Conservation (phyloP, 2,113 vertebrate genomes). For the Podarcis muralis region DNA sequence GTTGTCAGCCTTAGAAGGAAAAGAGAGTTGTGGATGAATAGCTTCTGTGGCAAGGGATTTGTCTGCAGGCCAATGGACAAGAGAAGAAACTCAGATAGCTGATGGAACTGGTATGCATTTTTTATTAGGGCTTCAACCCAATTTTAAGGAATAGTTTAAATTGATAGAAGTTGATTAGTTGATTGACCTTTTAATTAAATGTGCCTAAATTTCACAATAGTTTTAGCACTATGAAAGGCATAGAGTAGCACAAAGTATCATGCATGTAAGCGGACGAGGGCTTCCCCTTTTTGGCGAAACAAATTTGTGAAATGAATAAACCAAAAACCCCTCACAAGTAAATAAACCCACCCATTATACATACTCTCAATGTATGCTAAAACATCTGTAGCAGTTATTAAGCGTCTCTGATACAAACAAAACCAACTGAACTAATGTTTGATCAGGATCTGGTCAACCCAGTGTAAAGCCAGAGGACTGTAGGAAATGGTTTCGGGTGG, state of each 20-base stretch:
- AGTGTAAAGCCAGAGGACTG: conserved; percentile 29
- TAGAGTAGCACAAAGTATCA: background rate
- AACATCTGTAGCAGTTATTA: background rate
- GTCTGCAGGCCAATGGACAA: background rate
- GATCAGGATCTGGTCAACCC: conserved; percentile 59
- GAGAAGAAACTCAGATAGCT: background rate
- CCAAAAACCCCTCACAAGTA: background rate
- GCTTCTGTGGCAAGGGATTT: background rate
- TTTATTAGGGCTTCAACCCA: background rate
- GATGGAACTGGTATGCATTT: background rate
- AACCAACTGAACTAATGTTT: conserved; percentile 34
- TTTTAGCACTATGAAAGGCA: background rate
- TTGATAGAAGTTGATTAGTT: background rate
- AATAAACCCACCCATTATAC: background rate
- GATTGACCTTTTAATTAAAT: background rate
- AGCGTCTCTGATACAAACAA: background rate
- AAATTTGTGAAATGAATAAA: background rate
- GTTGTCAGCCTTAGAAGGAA: background rate
- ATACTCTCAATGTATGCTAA: background rate
- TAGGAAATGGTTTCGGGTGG: conserved; percentile 51
- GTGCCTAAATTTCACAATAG: background rate
- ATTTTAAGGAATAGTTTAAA: background rate
- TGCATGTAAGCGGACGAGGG: background rate
- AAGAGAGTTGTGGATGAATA: background rate
- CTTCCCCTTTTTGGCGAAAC: background rate